phyloP scores from a whole-genome alignment of 2,888 invertebrate genomes.

The Microchrysa polita region DNA sequence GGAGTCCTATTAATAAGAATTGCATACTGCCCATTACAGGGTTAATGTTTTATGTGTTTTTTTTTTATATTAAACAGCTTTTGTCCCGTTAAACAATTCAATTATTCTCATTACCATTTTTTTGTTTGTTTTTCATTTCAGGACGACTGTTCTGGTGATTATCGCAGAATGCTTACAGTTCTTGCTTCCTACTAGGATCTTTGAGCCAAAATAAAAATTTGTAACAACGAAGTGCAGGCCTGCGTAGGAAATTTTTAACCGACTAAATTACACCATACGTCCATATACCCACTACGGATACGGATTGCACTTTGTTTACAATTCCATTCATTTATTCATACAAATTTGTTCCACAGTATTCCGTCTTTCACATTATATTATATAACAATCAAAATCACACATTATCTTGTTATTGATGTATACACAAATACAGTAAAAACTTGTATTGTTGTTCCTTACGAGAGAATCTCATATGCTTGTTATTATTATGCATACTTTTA shows the following conservation, averaged over 20 bases:
- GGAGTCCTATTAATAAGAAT: too few species aligned
- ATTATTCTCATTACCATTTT: too few species aligned
- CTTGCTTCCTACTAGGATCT: conserved; percentile 58
- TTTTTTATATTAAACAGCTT: too few species aligned
- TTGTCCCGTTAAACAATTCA: too few species aligned
- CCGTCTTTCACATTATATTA: conserved; percentile 15
- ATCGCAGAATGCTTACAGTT: conserved; percentile 70
- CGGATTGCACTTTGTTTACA: not conserved
- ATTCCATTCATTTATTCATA: not conserved
- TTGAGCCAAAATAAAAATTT: not conserved
- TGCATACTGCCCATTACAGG: too few species aligned
- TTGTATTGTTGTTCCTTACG: too few species aligned
- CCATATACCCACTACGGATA: not conserved
- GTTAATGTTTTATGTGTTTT: too few species aligned
- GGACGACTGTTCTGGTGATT: conserved; percentile 76
- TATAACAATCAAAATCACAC: not conserved
- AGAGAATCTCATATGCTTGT: too few species aligned
- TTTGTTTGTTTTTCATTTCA: conserved; percentile 66
- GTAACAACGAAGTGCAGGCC: not conserved
- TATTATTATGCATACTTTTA: too few species aligned
- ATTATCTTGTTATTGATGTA: not conserved
- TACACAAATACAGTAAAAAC: too few species aligned
- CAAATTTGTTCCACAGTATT: not conserved
- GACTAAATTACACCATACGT: not conserved
- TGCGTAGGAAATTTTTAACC: not conserved